Evolutionary conservation across 2,797 vertebrate species (phyloP).

Genomic region (Otolemur crassicaudatus): DNA sequence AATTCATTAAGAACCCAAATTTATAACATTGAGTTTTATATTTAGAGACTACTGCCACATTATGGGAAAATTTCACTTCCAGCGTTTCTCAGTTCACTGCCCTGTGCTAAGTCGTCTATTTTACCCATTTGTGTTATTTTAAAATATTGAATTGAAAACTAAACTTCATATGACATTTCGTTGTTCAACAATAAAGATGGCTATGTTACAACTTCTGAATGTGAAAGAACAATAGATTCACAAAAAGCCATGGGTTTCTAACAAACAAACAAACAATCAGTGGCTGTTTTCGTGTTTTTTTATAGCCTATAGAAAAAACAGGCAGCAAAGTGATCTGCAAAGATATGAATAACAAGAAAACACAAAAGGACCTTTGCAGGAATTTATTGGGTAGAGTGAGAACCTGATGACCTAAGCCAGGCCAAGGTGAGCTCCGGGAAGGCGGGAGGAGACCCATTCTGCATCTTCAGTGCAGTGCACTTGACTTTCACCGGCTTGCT

Average conservation of each 20-base stretch:
- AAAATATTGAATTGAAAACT: constrained; percentile 80
- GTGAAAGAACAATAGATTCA: constrained; percentile 67
- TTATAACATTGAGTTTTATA: constrained; percentile 73
- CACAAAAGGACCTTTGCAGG: constrained; percentile 71
- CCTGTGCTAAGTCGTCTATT: constrained; percentile 55
- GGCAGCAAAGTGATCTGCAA: constrained; percentile 60
- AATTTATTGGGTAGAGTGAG: constrained; percentile 63
- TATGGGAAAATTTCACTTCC: constrained; percentile 43
- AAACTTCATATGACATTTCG: constrained; percentile 66
- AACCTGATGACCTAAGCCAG: constrained; percentile 46
- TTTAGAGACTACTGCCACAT: constrained; percentile 68
- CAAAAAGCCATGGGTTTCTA: constrained; percentile 48
- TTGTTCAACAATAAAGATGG: constrained; percentile 68
- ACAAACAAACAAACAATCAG: constrained; percentile 59
- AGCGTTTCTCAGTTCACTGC: constrained; percentile 61
- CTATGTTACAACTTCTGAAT: constrained; percentile 70
- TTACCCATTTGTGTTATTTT: constrained; percentile 63
- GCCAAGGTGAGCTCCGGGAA: constrained; percentile 62
- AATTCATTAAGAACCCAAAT: constrained; percentile 74
- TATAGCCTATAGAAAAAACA: constrained; percentile 69
- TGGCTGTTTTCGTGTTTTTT: constrained; percentile 73
- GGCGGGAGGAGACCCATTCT: constrained; percentile 44
- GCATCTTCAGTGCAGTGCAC: constrained; percentile 21
- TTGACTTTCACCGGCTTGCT: constrained; percentile 72
- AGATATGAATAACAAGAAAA: constrained; percentile 78